Base-by-base conservation (phyloP, 2,888 invertebrate genomes). In the Pasiphila rectangulata region DNA sequence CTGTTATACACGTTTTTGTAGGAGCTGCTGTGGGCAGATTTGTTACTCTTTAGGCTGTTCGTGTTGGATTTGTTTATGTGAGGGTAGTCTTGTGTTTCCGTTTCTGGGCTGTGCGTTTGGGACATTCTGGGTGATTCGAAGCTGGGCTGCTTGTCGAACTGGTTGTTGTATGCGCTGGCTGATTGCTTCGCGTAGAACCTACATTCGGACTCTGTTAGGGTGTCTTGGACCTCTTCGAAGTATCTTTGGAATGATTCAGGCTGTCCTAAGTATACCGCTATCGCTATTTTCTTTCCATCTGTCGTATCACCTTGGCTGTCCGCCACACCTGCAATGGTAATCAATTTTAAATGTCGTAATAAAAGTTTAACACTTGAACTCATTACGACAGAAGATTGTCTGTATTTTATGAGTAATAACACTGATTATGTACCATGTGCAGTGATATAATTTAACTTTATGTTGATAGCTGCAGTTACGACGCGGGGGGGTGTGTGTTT, bases 231-330 rank as follows among this genome's bases (percentile, higher is more conserved):
- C 69, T 92, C 92, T 72, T 92, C 92, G 59, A 91, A 90, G 72
- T 93, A 93, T 81, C 92, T 91, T 67, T 85, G 85, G 83, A 94
- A 94, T 66, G 93, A 93, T 66, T 95, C 94, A 10, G 94, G 94
- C 66, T 94, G 94, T 7, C 97, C 97, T 51, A 97, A 88, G 69
- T 95, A 96, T 32, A 97, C 96, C 2, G 95, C 94, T 51, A 98
- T 95, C 25, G 95, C 93, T 56, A 97, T 95, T 69, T 95, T 91
- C 82, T 96, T 96, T 40, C 97, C 96, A 62, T 96, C 96, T 0
- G 93, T 93, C 41, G 94, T 92, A 63, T 93, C 92, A 13, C 91
- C 90, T 64, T 91, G 84, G 59, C 91, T 92, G 59, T 92, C 92
- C 0, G 89, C 90, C 17, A 90, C 87, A 56, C 88, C 89, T 89